phyloP scores from a whole-genome alignment of 2,113 vertebrate species.

The Cynoglossus semilaevis region DNA sequence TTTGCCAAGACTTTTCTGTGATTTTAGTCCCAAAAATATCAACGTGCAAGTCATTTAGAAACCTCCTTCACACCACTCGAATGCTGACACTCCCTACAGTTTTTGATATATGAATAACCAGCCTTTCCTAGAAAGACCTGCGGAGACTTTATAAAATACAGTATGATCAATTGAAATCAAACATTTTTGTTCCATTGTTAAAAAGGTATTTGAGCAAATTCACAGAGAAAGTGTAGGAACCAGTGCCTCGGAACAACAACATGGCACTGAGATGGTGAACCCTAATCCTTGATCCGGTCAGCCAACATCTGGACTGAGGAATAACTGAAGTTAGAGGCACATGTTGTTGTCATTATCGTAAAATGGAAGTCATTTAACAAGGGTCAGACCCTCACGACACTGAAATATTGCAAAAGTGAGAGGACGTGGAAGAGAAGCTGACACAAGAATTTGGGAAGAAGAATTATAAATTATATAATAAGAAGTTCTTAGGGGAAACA shows the following conservation, averaged over 20 bases:
- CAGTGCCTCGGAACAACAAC: slow-evolving; percentile 65
- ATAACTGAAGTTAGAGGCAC: slow-evolving; percentile 66
- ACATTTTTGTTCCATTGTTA: no score
- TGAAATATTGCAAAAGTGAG: slow-evolving; percentile 25
- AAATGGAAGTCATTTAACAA: slow-evolving; percentile 59
- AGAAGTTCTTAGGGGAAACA: no score
- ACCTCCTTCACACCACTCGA: not conserved
- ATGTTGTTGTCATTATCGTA: slow-evolving; percentile 70
- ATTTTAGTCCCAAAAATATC: not conserved
- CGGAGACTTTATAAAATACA: no score
- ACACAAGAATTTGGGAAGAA: slow-evolving; percentile 1
- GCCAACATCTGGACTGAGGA: slow-evolving; percentile 72
- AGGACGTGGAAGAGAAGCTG: slow-evolving; percentile 4
- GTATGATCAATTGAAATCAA: no score
- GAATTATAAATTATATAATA: no score
- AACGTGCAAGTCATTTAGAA: not conserved
- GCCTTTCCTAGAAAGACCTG: no score
- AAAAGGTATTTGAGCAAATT: no score
- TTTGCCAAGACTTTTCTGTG: slow-evolving; percentile 4
- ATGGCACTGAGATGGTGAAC: slow-evolving; percentile 39
- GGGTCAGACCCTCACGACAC: slow-evolving; percentile 55
- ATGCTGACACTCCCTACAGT: no score
- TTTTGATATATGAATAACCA: no score
- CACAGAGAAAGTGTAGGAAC: slow-evolving; percentile 29
- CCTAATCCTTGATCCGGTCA: slow-evolving; percentile 52